These are phyloP conservation scores for Proterorhinus semilunaris DNA, from an alignment of 2,113 vertebrate species.

Conservation along the genomic window DNA sequence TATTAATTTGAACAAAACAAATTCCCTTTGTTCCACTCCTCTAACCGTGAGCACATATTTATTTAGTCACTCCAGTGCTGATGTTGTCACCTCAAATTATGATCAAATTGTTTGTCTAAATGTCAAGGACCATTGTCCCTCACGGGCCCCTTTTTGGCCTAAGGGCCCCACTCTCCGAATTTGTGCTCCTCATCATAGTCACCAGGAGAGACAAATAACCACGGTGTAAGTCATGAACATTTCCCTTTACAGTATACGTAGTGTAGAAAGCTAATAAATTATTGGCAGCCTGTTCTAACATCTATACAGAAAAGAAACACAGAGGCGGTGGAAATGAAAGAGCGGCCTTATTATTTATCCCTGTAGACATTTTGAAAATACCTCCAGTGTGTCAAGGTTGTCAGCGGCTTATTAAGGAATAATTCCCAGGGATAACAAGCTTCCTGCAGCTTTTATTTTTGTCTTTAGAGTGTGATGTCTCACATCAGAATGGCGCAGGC, in stretches of 20 bases:
- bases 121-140: background rate
- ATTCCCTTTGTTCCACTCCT: too few species aligned
- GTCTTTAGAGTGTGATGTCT: slow-evolving; percentile 12
- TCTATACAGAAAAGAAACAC: background rate
- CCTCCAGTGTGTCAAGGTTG: slow-evolving; percentile 5
- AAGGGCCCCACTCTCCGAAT: background rate
- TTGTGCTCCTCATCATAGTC: background rate
- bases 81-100: background rate
- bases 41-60: background rate
- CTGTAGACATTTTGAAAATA: slow-evolving; percentile 1
- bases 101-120: background rate
- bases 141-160: background rate
- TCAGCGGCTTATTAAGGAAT: slow-evolving; percentile 11
- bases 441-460: slow-evolving; percentile 18
- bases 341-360: background rate
- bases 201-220: background rate
- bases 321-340: background rate
- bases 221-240: background rate
- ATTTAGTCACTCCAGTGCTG: background rate
- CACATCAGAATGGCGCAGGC: slow-evolving; percentile 13
- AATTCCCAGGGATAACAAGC: slow-evolving; percentile 17
- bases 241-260: background rate
- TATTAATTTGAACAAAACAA: too few species aligned
- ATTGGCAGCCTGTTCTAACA: slow-evolving; percentile 7
- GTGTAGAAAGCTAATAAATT: background rate